Evolutionary conservation across 2,113 vertebrate genomes (phyloP).

Genomic region (Podocnemis expansa): DNA sequence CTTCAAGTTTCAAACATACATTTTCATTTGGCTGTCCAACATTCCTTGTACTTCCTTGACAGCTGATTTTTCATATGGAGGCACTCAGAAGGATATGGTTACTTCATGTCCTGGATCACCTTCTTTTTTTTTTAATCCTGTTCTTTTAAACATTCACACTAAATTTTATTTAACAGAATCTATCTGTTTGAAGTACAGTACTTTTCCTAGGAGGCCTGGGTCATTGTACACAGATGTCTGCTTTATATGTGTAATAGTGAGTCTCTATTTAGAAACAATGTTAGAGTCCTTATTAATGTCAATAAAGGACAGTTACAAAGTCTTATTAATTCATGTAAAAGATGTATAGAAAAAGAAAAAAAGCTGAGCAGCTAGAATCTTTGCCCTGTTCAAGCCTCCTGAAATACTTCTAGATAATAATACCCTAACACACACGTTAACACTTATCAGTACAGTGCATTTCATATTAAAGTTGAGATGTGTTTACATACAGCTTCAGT

Average conservation of each 20-base stretch:
- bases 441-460: neutral
- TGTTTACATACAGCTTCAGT: neutral
- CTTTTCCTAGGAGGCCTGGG: neutral
- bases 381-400: neutral
- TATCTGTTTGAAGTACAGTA: neutral
- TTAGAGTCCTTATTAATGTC: too few species aligned
- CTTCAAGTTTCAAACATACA: neutral
- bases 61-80: neutral
- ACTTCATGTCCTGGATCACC: neutral
- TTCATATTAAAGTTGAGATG: neutral
- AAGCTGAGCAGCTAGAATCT: too few species aligned
- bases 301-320: too few species aligned
- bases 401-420: neutral
- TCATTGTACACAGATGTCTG: neutral
- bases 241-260: neutral
- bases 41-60: neutral
- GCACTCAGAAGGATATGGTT: neutral
- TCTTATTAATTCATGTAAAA: too few species aligned
- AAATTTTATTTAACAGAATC: neutral
- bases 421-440: neutral
- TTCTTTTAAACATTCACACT: neutral
- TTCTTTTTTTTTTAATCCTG: neutral
- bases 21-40: neutral
- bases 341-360: too few species aligned
- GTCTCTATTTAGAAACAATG: too few species aligned